Conservation (phyloP, 2,888 invertebrate genomes). For the Ectemnius lituratus region DNA sequence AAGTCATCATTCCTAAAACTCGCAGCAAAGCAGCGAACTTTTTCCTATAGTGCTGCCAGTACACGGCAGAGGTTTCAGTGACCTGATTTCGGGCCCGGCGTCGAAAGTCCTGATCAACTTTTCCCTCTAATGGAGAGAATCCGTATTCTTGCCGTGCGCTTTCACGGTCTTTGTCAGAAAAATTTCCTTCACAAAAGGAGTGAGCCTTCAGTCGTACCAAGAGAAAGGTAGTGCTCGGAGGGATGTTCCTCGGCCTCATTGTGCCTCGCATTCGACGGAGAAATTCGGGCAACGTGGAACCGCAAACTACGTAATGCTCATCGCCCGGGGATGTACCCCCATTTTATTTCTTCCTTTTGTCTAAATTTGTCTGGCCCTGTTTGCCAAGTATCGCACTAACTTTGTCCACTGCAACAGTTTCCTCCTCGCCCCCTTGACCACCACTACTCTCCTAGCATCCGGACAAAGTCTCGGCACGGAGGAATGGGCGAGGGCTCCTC, state of each 20-base stretch:
- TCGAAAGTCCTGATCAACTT: slow-evolving; percentile 44
- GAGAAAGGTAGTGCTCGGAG: neutral
- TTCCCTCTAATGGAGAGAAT: slow-evolving; percentile 21
- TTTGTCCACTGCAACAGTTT: slow-evolving; percentile 29
- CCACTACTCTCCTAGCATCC: neutral
- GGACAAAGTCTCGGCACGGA: slow-evolving; percentile 12
- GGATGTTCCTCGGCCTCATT: slow-evolving; percentile 1
- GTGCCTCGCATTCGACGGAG: slow-evolving; percentile 11
- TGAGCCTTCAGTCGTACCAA: neutral
- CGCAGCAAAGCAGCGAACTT: too few species aligned
- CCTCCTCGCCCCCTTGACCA: slow-evolving; percentile 9
- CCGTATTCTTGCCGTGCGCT: slow-evolving; percentile 15
- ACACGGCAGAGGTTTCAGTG: slow-evolving; percentile 35
- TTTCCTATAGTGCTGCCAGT: slow-evolving; percentile 22
- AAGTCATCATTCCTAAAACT: slow-evolving; percentile 4
- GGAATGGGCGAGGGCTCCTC: slow-evolving; percentile 11
- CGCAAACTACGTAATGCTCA: slow-evolving; percentile 1
- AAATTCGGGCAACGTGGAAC: slow-evolving; percentile 29
- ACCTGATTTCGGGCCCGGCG: slow-evolving; percentile 34
- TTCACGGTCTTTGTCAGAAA: too few species aligned
- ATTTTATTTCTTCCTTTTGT: too few species aligned
- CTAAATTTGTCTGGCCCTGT: slow-evolving; percentile 33
- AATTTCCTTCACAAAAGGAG: neutral
- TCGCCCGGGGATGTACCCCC: too few species aligned
- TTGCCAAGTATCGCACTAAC: slow-evolving; percentile 46